These are phyloP conservation scores for Panopea generosa DNA, from an alignment of 2,888 invertebrate genomes.

Conservation along the genomic window DNA sequence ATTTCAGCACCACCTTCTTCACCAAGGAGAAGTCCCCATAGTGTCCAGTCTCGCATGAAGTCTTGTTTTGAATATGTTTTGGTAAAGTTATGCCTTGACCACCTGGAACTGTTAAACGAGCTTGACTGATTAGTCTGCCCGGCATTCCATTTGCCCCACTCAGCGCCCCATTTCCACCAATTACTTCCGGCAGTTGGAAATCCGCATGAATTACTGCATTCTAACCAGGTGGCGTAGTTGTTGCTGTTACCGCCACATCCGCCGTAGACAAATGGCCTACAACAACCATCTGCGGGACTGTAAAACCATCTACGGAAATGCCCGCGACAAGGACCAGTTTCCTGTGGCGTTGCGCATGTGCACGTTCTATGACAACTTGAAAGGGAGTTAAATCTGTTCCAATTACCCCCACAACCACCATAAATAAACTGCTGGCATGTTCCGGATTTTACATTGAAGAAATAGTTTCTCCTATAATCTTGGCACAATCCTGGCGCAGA, in stretches of 20 bases:
- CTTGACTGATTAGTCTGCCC: neutral
- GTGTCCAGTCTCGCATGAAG: constrained; percentile 54
- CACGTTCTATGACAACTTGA: constrained; percentile 37
- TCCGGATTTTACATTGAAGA: constrained; percentile 92
- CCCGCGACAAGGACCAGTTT: constrained; percentile 59
- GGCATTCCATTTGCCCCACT: constrained; percentile 19
- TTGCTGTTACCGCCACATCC: constrained; percentile 62
- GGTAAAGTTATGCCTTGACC: neutral
- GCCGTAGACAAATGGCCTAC: constrained; percentile 60
- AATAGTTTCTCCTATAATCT: constrained; percentile 87
- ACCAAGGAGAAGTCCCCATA: constrained; percentile 30
- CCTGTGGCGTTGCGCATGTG: constrained; percentile 50
- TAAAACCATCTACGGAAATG: constrained; percentile 53
- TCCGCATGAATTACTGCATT: constrained; percentile 49
- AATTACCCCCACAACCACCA: constrained; percentile 92
- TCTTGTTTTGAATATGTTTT: constrained; percentile 20
- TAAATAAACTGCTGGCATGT: constrained; percentile 91
- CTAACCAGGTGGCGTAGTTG: constrained; percentile 43
- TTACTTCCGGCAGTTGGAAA: constrained; percentile 42
- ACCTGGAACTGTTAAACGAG: neutral
- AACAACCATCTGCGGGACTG: constrained; percentile 51
- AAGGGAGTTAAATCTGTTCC: constrained; percentile 90
- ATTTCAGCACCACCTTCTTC: constrained; percentile 37
- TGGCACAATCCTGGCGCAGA: constrained; percentile 58
- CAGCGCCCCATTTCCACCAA: constrained; percentile 52